Evolutionary conservation across 2,113 vertebrate genomes (phyloP).

Genomic region (Cyphotilapia sp.): DNA sequence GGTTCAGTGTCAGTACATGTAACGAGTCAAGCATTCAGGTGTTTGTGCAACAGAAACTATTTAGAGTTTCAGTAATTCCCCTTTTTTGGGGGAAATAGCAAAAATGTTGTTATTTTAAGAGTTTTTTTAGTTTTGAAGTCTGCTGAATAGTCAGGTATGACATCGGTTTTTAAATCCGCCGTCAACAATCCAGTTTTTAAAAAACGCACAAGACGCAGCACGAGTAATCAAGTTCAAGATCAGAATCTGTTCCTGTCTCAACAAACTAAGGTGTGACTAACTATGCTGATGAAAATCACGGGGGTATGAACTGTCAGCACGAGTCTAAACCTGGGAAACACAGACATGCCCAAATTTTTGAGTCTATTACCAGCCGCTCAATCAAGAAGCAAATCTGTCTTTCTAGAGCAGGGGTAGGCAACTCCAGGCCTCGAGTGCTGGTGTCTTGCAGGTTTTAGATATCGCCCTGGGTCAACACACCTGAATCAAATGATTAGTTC

Average conservation of each 20-base stretch:
- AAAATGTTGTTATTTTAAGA: neutral
- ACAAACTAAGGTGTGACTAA: conserved; percentile 1
- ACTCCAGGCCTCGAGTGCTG: neutral
- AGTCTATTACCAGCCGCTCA: neutral
- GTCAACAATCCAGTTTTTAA: neutral
- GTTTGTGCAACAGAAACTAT: neutral
- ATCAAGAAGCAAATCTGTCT: neutral
- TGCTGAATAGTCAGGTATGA: neutral
- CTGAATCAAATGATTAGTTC: neutral
- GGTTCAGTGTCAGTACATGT: neutral
- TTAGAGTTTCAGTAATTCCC: neutral
- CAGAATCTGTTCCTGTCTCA: conserved; percentile 1
- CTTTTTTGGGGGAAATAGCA: neutral
- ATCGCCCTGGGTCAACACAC: neutral
- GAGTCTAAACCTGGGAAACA: neutral
- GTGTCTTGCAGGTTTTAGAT: neutral
- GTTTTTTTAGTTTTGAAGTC: neutral
- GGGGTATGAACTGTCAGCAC: neutral
- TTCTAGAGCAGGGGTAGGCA: neutral
- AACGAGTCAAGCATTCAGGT: neutral
- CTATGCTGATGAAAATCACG: neutral
- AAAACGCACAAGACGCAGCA: neutral
- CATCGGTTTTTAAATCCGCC: neutral
- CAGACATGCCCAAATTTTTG: neutral
- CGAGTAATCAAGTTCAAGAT: neutral